Evolutionary conservation across 2,888 invertebrate genomes (phyloP).

Genomic region (Gonocerus acuteangulatus): DNA sequence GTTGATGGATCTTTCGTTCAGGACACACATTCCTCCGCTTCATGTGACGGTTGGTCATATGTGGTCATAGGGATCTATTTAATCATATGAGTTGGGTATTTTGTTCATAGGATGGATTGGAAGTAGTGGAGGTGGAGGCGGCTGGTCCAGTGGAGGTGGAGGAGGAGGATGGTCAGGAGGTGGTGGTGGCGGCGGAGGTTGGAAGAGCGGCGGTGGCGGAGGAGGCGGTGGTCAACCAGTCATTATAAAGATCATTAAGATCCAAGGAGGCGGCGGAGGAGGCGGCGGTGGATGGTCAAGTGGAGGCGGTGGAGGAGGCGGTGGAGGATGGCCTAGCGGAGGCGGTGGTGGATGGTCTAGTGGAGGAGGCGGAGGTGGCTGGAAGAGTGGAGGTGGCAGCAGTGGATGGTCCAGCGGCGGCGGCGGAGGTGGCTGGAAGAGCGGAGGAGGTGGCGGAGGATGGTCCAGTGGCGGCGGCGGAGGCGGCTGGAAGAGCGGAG

Average conservation of each 20-base stretch:
- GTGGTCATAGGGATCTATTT: no score
- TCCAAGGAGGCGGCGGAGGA: slow-evolving; percentile 2
- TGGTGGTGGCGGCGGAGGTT: not conserved
- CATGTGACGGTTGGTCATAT: no score
- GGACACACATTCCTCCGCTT: no score
- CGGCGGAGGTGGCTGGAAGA: not conserved
- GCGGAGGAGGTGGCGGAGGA: not conserved
- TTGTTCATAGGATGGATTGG: no score
- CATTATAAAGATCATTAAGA: not conserved
- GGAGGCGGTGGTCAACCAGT: not conserved
- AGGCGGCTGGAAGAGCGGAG: slow-evolving; percentile 3
- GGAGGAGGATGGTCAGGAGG: not conserved
- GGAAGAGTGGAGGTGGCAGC: not conserved
- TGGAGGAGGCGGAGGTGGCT: not conserved
- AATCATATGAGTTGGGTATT: no score
- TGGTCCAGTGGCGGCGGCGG: not conserved
- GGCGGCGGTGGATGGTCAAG: not conserved
- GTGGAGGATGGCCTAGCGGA: slow-evolving; percentile 1
- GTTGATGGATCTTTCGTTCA: no score
- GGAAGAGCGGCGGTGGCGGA: not conserved
- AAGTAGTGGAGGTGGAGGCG: not conserved
- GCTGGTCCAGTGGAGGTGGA: not conserved
- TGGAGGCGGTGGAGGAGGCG: not conserved
- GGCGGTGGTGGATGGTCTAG: not conserved
- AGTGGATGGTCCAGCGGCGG: not conserved